Evolutionary conservation across 2,113 vertebrate genomes (phyloP), one percentile per base, ranked within the genome.

Genomic region (Narcine bancroftii): DNA sequence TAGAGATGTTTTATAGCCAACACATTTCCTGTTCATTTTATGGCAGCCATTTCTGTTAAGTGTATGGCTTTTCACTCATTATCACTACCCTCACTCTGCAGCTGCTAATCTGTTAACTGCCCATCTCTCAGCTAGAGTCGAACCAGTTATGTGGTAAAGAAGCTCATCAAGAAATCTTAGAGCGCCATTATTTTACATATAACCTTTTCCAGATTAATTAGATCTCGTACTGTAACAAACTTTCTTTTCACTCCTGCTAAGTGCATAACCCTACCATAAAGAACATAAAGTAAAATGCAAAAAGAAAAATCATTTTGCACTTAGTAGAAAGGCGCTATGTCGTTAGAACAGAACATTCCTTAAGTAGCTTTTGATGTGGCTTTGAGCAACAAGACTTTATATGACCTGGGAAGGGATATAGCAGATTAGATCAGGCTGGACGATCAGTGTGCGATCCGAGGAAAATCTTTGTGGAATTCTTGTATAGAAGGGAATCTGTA

Each of bases 31-130:
- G n/a, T n/a, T 87, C 53, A 87, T 87, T 87, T 87, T 60, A 87
- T 87, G 50, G 53, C 81, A 87, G 53, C 81, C 53, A 36, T 87
- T 87, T 87, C 50, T 87, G 50, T 87, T 87, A 87, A 87, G 81
- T 87, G 53, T 36, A 85, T 29, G 53, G 19, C 81, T 85, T 50
- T 85, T 53, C 81, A 91, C 21, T 69, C 87, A 91, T 91, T 91
- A 91, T 91, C 63, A 91, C 89, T 45, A 91, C 42, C 89, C 10
- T 91, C 81, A 33, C 39, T 26, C 89, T 91, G 39, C 87, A 91
- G 60, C 13, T n/a, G 89, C 36, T 91, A 91, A 91, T 91, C 63
- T 91, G 89, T 69, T 91, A 91, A 69, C 63, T 91, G 89, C 89
- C 65, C 87, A 45, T 91, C 89, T 45, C 89, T 45, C 89, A 91